Percentiles rank a stretch among this genome's conserved stretches.
Evolutionary conservation across 2,888 invertebrate genomes (phyloP).

Genomic region (Nymphalis c-album): DNA sequence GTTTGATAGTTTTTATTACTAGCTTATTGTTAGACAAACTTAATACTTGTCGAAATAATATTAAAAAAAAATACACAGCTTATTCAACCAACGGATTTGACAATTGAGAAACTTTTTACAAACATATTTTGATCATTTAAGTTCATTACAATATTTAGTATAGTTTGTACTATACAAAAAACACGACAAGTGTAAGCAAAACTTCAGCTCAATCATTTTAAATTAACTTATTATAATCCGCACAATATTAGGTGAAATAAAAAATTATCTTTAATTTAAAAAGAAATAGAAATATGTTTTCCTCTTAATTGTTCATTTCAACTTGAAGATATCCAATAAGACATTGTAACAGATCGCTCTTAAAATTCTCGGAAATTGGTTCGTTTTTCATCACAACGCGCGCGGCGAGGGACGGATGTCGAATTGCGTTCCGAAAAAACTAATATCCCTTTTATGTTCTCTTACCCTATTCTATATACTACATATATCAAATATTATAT

Average conservation of each 20-base stretch:
- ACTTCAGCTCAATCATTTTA: too few relatives aligned
- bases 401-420: constrained; percentile 57
- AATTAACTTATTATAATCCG: too few relatives aligned
- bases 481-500: constrained; percentile 30
- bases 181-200: too few relatives aligned
- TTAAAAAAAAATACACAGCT: too few relatives aligned
- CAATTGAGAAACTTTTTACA: too few relatives aligned
- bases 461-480: constrained; percentile 52
- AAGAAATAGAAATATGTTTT: constrained; percentile 1
- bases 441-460: constrained; percentile 74
- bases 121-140: too few relatives aligned
- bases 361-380: constrained; percentile 64
- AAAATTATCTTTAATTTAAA: background rate
- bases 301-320: constrained; percentile 10
- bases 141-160: too few relatives aligned
- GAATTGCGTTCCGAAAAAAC: constrained; percentile 68
- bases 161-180: too few relatives aligned
- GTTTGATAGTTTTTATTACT: too few relatives aligned
- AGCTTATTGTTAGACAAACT: too few relatives aligned
- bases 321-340: constrained; percentile 28
- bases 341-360: constrained; percentile 56
- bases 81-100: too few relatives aligned
- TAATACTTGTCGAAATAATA: too few relatives aligned
- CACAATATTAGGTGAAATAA: background rate
- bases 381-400: constrained; percentile 74